Base-by-base conservation (phyloP, 2,888 invertebrate species). In the Odontocolon sp. region DNA sequence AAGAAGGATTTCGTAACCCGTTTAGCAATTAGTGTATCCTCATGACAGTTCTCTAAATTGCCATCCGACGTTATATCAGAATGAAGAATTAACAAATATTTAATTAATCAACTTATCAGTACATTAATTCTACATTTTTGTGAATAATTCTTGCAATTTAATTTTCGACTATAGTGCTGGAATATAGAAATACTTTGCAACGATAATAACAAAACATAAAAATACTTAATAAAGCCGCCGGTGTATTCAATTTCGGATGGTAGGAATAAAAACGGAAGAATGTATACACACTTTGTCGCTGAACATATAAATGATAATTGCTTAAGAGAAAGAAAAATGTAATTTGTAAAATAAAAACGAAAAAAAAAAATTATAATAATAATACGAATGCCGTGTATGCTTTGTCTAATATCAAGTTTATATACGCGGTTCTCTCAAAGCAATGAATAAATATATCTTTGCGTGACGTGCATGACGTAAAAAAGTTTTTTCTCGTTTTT, bases 381-480 rank as follows among this genome's bases (percentile, higher is more conserved):
- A n/a, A n/a, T n/a, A n/a, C n/a, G n/a, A n/a, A n/a, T n/a, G n/a
- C n/a, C n/a, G n/a, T n/a, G n/a, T n/a, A n/a, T n/a, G n/a, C n/a
- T n/a, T n/a, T n/a, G n/a, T n/a, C n/a, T n/a, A n/a, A n/a, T n/a
- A n/a, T n/a, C n/a, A n/a, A n/a, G n/a, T n/a, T n/a, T n/a, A n/a
- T n/a, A n/a, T n/a, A n/a, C n/a, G n/a, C n/a, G n/a, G n/a, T n/a
- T n/a, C 11, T 40, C 26, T 28, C 11, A 52, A 66, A 42, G 40
- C 2, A 52, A 14, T 54, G 57, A 59, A 57, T 50, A 23, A 50
- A 38, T 68, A 57, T 47, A 28, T 0, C 0, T n/a, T n/a, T 54
- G 33, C 9, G 36, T 31, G 6, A 42, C 52, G 26, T 8, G 23
- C 18, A 68, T n/a, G n/a, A 36, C 23, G 11, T 6, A 33, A 26